A percentile compares a stretch with the other conserved stretches of the same genome.
Evolutionary conservation across 2,888 invertebrate species (phyloP).

Genomic region (Thysanoteuthis rhombus): DNA sequence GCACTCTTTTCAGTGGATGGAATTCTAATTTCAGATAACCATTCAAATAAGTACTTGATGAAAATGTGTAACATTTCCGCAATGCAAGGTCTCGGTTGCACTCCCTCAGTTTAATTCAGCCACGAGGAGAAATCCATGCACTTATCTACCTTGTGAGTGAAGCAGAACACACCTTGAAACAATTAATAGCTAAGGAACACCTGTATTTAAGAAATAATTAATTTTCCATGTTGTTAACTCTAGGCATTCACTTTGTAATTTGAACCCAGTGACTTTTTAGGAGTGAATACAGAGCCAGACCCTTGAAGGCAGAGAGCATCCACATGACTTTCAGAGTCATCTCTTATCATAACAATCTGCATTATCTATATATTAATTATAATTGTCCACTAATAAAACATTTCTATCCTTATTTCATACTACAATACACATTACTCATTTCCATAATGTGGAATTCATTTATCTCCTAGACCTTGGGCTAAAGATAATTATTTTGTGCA

Average conservation of each 20-base stretch:
- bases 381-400: neutral
- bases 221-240: neutral
- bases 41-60: no score
- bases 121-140: neutral
- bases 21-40: no score
- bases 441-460: neutral
- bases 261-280: neutral
- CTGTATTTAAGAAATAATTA: neutral
- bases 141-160: neutral
- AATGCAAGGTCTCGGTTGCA: no score
- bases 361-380: neutral
- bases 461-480: neutral
- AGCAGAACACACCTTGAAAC: neutral
- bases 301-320: constrained; percentile 12
- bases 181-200: neutral
- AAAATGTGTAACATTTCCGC: no score
- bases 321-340: neutral
- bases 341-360: neutral
- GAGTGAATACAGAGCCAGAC: neutral
- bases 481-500: neutral
- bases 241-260: neutral
- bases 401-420: neutral
- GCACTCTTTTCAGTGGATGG: no score
- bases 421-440: neutral
- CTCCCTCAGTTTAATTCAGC: neutral